A percentile compares a stretch with the other conserved stretches of the same genome.
Conservation (phyloP, 2,888 invertebrate genomes). For the Raillietiella orientalis region DNA sequence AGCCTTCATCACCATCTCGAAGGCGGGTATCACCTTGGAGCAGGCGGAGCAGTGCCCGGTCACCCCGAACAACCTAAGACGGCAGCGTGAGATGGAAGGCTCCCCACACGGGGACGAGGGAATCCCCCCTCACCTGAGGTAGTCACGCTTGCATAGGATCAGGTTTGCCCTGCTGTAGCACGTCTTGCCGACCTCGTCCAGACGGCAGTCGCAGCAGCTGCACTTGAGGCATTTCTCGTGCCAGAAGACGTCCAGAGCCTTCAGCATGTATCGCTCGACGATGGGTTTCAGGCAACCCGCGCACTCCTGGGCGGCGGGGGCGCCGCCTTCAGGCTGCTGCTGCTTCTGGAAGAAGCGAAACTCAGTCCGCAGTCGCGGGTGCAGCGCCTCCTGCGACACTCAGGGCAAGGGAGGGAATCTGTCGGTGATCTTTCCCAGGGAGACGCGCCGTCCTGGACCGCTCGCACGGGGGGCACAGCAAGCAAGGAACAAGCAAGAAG, state of each 20-base stretch:
- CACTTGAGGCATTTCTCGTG: constrained; percentile 18
- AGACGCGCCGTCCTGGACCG: too few species aligned
- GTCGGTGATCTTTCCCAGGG: too few species aligned
- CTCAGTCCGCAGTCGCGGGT: too few species aligned
- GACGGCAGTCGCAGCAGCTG: constrained; percentile 16
- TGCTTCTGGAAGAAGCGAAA: too few species aligned
- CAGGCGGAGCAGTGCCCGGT: constrained; percentile 73
- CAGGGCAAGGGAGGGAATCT: too few species aligned
- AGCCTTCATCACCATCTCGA: constrained; percentile 84
- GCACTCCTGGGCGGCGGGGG: constrained; percentile 10
- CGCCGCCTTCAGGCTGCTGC: too few species aligned
- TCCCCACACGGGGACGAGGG: too few species aligned
- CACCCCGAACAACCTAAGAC: constrained; percentile 47
- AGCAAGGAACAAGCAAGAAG: too few species aligned
- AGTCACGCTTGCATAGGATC: constrained; percentile 16
- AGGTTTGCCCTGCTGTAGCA: constrained; percentile 16
- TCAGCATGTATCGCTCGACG: constrained; percentile 12
- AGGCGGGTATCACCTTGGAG: constrained; percentile 69
- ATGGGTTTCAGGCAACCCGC: constrained; percentile 15
- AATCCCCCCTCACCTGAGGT: constrained; percentile 16
- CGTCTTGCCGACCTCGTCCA: constrained; percentile 17
- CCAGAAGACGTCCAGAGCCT: constrained; percentile 16
- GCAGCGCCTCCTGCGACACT: too few species aligned
- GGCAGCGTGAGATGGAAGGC: too few species aligned
- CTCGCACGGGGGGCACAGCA: too few species aligned